Evolutionary conservation across 2,888 invertebrate genomes (phyloP).

Genomic region (Drosophila rellima): DNA sequence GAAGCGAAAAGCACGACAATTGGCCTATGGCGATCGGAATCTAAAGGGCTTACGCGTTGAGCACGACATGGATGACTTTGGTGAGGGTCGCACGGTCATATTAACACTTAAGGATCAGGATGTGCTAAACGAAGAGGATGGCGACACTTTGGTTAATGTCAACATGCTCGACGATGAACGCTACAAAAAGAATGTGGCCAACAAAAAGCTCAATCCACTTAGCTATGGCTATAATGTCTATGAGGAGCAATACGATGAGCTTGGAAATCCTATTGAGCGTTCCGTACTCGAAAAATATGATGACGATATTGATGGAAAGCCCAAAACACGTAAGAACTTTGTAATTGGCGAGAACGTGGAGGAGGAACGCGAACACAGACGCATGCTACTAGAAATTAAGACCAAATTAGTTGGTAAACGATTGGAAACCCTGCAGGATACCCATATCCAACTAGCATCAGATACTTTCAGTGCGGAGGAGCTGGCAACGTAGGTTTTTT

Average conservation of each 20-base stretch:
- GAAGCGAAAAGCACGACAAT: conserved; percentile 87
- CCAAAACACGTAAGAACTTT: conserved; percentile 90
- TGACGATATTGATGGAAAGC: conserved; percentile 89
- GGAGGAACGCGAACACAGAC: conserved; percentile 87
- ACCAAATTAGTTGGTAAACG: conserved; percentile 89
- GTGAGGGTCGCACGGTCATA: conserved; percentile 94
- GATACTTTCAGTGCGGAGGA: conserved; percentile 96
- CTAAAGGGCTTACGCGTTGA: conserved; percentile 94
- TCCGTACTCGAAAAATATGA: conserved; percentile 96
- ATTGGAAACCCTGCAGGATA: conserved; percentile 90
- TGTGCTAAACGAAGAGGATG: conserved; percentile 94
- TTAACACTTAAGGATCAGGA: conserved; percentile 97
- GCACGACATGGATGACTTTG: conserved; percentile 90
- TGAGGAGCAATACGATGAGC: conserved; percentile 90
- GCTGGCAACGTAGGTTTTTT: conserved; percentile 89
- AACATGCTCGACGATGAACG: conserved; percentile 94
- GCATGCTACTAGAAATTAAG: conserved; percentile 86
- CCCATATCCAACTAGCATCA: conserved; percentile 90
- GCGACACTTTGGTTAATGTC: conserved; percentile 96
- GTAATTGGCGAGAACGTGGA: conserved; percentile 90
- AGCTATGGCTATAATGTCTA: conserved; percentile 95
- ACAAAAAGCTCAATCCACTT: conserved; percentile 92
- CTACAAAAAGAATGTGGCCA: conserved; percentile 93
- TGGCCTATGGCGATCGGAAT: conserved; percentile 90
- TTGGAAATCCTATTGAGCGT: conserved; percentile 88